These are phyloP conservation scores for Cossypha caffra DNA, from an alignment of 2,797 vertebrate genomes.

Conservation along the genomic window DNA sequence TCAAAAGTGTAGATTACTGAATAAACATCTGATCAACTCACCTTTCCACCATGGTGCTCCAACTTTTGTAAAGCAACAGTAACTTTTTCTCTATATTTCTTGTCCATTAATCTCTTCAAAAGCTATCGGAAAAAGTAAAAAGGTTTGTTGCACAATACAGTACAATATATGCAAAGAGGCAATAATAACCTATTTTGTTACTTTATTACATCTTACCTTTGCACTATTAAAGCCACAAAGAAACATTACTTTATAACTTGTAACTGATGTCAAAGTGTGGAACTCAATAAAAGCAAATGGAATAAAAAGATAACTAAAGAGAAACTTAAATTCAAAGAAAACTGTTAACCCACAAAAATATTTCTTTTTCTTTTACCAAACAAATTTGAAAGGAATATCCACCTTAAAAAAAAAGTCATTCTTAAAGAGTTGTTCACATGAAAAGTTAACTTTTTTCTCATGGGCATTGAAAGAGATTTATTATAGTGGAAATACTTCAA, in stretches of 20 bases:
- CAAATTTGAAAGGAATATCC: background rate
- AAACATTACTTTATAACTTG: background rate
- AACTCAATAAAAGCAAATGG: background rate
- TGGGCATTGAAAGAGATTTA: background rate
- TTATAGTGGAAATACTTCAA: background rate
- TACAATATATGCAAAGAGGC: background rate
- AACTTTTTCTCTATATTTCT: slow-evolving; percentile 78
- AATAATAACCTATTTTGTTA: background rate
- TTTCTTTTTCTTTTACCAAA: background rate
- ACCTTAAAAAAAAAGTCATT: background rate
- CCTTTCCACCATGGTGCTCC: slow-evolving; percentile 79
- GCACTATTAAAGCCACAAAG: background rate
- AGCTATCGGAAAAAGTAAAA: slow-evolving; percentile 68
- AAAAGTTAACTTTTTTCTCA: background rate
- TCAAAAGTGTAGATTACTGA: background rate
- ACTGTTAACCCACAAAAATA: background rate
- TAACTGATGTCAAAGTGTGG: background rate
- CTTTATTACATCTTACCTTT: background rate
- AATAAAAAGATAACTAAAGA: background rate
- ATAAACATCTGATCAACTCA: slow-evolving; percentile 21
- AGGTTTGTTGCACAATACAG: background rate
- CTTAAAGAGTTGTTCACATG: background rate
- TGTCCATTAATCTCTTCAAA: slow-evolving; percentile 80
- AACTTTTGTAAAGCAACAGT: slow-evolving; percentile 76
- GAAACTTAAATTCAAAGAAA: background rate